Base-by-base conservation (phyloP, 2,888 invertebrate species). In the Synanthedon tipuliformis region DNA sequence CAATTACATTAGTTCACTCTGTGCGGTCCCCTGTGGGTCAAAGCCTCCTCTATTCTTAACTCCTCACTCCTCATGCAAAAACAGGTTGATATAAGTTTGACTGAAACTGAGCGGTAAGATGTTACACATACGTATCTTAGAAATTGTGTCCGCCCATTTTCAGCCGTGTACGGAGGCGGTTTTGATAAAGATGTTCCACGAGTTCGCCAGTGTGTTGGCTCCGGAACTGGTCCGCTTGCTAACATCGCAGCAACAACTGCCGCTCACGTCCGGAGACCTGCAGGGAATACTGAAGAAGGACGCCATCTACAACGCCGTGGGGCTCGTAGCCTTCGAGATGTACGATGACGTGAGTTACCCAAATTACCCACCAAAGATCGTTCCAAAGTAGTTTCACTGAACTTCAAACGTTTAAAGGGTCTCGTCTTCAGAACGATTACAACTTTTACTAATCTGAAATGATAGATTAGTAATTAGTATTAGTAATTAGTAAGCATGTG, bases 231-330 rank as follows among this genome's bases (percentile, higher is more conserved):
- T 94, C 0, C 90, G 92, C 45, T 82, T 95, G 61, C 88, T 95
- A 57, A 89, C 90, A 16, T 79, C 92, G 51, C 89, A 91, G 61
- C 90, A 95, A 71, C 90, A 94, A 12, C 89, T 90, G 58, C 91
- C 90, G 62, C 90, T 92, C 55, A 89, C 91, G 56, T 90, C 91
- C 4, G 91, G 92, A 52, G 93, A 97, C 72, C 84, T 96, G 61
- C 89, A 91, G 53, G 92, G 92, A 12, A 94, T 98, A 68, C 82
- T 98, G 57, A 89, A 92, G 54, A 97, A 96, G 78, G 98, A 98
- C 82, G 97, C 97, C 54, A 93, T 98, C 50, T 98, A 98, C 71
- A 95, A 95, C 79, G 97, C 97, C 0, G 94, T 95, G 10, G 96
- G 97, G 7, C 84, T 96, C 57, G 93, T 94, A 3, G 94, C 96